Conservation (phyloP, 2,797 vertebrate genomes). For the Xenops minutus region DNA sequence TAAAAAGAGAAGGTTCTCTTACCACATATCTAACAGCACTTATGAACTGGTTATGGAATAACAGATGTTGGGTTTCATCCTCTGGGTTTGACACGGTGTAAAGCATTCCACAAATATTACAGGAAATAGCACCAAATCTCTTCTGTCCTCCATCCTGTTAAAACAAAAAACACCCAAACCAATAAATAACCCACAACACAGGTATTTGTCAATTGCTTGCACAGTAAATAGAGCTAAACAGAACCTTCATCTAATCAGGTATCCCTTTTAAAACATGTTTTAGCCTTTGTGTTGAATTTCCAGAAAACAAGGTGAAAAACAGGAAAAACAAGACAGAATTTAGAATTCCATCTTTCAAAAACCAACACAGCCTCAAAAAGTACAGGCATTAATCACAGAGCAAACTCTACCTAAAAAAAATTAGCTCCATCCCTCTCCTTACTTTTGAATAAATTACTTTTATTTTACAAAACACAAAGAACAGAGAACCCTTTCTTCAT, state of each 20-base stretch:
- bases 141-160: constrained; percentile 91
- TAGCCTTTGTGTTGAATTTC: no score
- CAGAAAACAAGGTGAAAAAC: neutral
- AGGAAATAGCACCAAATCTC: constrained; percentile 93
- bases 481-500: neutral
- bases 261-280: neutral
- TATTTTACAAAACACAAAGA: neutral
- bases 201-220: neutral
- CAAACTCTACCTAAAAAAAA: neutral
- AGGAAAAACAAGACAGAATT: neutral
- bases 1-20: constrained; percentile 70
- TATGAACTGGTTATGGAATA: constrained; percentile 98
- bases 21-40: constrained; percentile 99
- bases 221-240: neutral
- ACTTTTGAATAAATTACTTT: neutral
- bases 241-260: neutral
- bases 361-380: neutral
- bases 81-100: constrained; percentile 94
- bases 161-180: neutral
- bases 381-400: neutral
- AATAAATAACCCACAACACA: neutral
- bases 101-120: constrained; percentile 96
- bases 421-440: neutral
- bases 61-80: constrained; percentile 95
- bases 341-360: neutral